Conservation (phyloP, 2,888 invertebrate genomes). For the Ypsolopha scabrella region DNA sequence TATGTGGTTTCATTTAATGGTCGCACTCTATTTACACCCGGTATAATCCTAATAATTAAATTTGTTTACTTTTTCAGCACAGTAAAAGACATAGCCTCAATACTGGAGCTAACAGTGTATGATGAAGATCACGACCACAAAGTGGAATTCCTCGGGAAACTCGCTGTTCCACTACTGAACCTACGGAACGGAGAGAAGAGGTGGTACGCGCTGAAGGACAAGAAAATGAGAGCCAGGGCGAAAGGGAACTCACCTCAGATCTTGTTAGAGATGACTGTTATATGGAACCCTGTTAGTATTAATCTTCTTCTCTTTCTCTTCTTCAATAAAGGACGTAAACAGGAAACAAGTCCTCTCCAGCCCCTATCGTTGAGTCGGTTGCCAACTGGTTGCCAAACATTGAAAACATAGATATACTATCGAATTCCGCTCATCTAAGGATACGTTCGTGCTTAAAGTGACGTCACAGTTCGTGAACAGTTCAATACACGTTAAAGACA, state of each 20-base stretch:
- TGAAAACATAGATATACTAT: too few relatives aligned
- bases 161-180: constrained; percentile 87
- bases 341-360: too few relatives aligned
- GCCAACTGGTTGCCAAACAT: too few relatives aligned
- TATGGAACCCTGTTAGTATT: constrained; percentile 88
- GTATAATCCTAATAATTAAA: too few relatives aligned
- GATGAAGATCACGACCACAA: constrained; percentile 99
- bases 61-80: constrained; percentile 67
- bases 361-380: too few relatives aligned
- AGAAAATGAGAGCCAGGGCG: constrained; percentile 89
- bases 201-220: constrained; percentile 97
- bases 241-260: constrained; percentile 93
- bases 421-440: too few relatives aligned
- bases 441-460: too few relatives aligned
- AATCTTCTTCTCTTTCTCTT: not conserved
- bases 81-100: constrained; percentile 95
- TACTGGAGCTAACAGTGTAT: constrained; percentile 94
- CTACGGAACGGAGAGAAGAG: constrained; percentile 91
- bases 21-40: too few relatives aligned
- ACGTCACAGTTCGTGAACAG: too few relatives aligned
- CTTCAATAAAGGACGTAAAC: too few relatives aligned
- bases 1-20: too few relatives aligned
- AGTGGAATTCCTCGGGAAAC: constrained; percentile 96
- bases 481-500: too few relatives aligned
- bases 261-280: constrained; percentile 88